Evolutionary conservation across 2,113 vertebrate species (phyloP).

Genomic region (Thunnus thynnus): DNA sequence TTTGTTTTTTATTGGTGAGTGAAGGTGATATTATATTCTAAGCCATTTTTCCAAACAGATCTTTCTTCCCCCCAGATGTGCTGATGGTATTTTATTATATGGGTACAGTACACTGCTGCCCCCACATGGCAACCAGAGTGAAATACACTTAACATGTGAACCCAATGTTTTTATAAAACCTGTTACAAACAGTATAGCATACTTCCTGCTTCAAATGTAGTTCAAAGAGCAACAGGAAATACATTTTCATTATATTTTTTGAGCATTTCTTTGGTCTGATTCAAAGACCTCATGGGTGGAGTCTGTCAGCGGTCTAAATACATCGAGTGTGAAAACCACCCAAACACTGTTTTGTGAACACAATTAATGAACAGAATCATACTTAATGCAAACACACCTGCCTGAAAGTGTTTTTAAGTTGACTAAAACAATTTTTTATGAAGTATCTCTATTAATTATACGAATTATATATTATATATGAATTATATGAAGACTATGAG

Average conservation of each 20-base stretch:
- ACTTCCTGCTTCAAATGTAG: too few species aligned
- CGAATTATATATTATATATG: too few species aligned
- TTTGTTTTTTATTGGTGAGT: background rate
- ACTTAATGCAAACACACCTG: background rate
- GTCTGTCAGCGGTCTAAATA: too few species aligned
- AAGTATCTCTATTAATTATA: too few species aligned
- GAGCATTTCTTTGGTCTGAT: too few species aligned
- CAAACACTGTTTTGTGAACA: too few species aligned
- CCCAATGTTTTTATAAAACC: too few species aligned
- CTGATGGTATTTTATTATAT: background rate
- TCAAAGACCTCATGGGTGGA: too few species aligned
- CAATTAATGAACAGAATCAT: background rate
- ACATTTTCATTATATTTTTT: too few species aligned
- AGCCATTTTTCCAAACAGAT: background rate
- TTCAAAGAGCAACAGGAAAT: background rate
- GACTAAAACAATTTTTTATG: too few species aligned
- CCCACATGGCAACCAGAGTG: slow-evolving; percentile 41
- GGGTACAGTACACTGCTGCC: slow-evolving; percentile 68
- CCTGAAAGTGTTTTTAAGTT: background rate
- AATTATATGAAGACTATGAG: background rate
- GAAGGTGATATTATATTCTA: background rate
- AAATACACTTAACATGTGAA: slow-evolving; percentile 4
- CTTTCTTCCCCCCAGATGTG: background rate
- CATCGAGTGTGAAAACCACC: too few species aligned
- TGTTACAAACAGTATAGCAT: too few species aligned